Evolutionary conservation across 2,888 invertebrate genomes (phyloP), one percentile per base, ranked within the genome.

Genomic region (Machimus rusticus): DNA sequence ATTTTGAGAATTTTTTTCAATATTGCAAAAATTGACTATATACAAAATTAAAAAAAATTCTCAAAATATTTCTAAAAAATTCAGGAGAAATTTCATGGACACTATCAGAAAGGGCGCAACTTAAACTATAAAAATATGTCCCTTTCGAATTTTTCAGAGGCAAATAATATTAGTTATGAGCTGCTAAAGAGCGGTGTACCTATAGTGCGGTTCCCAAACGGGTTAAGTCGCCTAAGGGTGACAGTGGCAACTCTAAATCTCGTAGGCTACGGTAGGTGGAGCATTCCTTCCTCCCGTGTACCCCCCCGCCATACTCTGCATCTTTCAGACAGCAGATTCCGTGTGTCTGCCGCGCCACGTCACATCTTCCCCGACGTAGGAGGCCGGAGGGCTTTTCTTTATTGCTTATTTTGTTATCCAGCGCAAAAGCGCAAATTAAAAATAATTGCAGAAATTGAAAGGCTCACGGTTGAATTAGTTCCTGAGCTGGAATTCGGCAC

Each of bases 381-480:
- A 79, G 23, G 23, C 51, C 55, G 79, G n/a, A 23, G 39, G 74
- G 28, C 5, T 76, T 84, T 85, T 84, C 39, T 57, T 78, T 39
- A 77, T 85, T 84, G 28, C 28, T 78, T 39, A 8, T 85, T 23
- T 66, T 77, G 81, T 86, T 74, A 34, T 87, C 31, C 51, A 74
- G 28, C 46, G 43, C 31, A 81, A 81, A 82, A 34, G 28, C 46
- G 66, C 31, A 86, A 88, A 88, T 86, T 88, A 87, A 74, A 88
- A 88, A 85, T 88, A 88, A 88, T 88, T 88, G 87, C 86, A 82
- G 87, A 86, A 88, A 88, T 88, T 87, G 87, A 87, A 87, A 87
- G 87, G 46, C 79, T 87, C 78, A 85, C n/a, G 39, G 66, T 12
- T 39, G 82, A 84, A 34, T 84, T 66, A 37, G 66, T 28, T 66